These are phyloP conservation scores for Cirrhinus molitorella DNA, from an alignment of 2,797 vertebrate genomes.

Conservation along the genomic window DNA sequence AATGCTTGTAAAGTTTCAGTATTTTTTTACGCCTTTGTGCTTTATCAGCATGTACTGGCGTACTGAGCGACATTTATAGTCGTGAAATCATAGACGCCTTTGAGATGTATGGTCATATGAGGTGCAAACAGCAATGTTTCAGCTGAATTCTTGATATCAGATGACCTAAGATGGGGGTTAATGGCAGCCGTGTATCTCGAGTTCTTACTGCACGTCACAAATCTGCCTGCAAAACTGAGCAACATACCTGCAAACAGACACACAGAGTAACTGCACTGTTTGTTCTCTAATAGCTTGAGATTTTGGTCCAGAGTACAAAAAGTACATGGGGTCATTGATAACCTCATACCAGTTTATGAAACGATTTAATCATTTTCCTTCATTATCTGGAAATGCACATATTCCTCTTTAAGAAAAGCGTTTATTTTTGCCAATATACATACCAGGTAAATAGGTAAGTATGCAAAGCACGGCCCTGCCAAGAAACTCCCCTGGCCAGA, in stretches of 20 bases:
- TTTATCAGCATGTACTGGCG: neutral
- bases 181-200: neutral
- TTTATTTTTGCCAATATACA: constrained; percentile 60
- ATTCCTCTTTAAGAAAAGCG: constrained; percentile 54
- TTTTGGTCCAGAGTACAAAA: neutral
- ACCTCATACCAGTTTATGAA: constrained; percentile 21
- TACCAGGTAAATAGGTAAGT: constrained; percentile 77
- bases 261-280: neutral
- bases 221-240: neutral
- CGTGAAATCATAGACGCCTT: neutral
- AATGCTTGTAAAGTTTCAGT: neutral
- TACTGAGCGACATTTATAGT: neutral
- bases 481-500: constrained; percentile 70
- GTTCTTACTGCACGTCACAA: neutral
- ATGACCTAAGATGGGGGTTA: neutral
- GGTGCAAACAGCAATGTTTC: neutral
- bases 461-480: constrained; percentile 70
- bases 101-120: neutral
- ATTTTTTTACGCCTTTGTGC: neutral
- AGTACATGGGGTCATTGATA: constrained; percentile 13
- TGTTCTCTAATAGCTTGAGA: neutral
- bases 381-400: constrained; percentile 47
- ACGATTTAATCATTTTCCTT: constrained; percentile 47
- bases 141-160: neutral
- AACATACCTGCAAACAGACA: neutral